These are phyloP conservation scores for Psammodynastes pulverulentus DNA, from an alignment of 2,113 vertebrate species.

Conservation along the genomic window DNA sequence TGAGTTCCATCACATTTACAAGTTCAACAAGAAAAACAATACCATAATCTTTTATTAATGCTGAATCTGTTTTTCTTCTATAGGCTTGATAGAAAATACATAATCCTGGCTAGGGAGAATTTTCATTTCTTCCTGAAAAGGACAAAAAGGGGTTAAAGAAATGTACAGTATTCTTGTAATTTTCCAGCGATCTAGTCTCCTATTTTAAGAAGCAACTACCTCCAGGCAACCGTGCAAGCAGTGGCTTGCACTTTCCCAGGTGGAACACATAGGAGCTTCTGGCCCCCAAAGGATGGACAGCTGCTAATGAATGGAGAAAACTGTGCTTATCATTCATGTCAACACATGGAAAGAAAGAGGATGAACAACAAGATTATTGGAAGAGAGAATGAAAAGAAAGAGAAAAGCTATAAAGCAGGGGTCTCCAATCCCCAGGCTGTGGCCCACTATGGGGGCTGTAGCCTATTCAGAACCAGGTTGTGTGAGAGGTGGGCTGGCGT, in stretches of 20 bases:
- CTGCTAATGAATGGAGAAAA: neutral
- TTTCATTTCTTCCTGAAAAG: neutral
- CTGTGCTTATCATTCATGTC: neutral
- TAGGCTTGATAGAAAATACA: neutral
- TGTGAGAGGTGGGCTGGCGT: accelerated
- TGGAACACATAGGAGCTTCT: too few relatives aligned
- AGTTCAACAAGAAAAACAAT: neutral
- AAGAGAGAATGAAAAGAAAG: neutral
- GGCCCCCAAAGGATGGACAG: neutral
- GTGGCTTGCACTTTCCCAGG: neutral
- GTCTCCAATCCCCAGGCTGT: neutral
- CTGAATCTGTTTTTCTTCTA: neutral
- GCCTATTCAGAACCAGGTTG: neutral
- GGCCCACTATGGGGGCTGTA: neutral
- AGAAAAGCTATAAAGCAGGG: neutral
- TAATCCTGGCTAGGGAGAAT: too few relatives aligned
- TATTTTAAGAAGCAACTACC: neutral
- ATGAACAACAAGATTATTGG: neutral
- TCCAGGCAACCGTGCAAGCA: neutral
- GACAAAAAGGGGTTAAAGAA: neutral
- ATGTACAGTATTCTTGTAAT: neutral
- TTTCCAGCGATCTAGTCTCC: neutral
- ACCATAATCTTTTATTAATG: neutral
- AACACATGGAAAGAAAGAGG: neutral
- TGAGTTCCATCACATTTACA: neutral